Percentiles rank a stretch among this genome's conserved stretches.
These are phyloP conservation scores for Ameiurus melas DNA, from an alignment of 2,113 vertebrate species.

Conservation along the genomic window DNA sequence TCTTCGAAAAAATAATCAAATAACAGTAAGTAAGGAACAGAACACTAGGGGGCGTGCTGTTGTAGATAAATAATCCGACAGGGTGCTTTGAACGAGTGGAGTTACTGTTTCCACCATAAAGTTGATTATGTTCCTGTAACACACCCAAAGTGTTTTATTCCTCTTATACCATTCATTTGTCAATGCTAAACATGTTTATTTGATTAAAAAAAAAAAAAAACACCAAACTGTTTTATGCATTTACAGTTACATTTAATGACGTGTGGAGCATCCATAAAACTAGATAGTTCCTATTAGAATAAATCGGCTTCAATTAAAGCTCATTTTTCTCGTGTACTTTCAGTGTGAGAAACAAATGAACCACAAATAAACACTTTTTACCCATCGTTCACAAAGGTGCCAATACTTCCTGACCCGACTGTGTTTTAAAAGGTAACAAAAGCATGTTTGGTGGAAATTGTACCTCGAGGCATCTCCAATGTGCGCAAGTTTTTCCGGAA, in stretches of 20 bases:
- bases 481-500: constrained; percentile 68
- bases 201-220: neutral
- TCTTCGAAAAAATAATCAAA: neutral
- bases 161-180: neutral
- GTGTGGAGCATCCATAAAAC: neutral
- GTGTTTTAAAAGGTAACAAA: neutral
- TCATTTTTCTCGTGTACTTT: neutral
- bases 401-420: neutral
- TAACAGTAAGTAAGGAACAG: neutral
- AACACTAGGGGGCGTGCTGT: neutral
- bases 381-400: neutral
- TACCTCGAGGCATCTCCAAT: constrained; percentile 71
- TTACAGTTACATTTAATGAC: neutral
- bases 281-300: neutral
- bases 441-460: neutral
- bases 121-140: neutral
- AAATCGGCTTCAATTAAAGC: neutral
- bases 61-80: neutral
- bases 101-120: neutral
- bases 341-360: neutral
- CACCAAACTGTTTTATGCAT: neutral
- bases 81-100: neutral
- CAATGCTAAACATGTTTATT: neutral
- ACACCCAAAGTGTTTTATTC: neutral
- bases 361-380: neutral